Percentiles rank a stretch among this genome's conserved stretches.
These are phyloP conservation scores for Agonopterix alstromeriana DNA, from an alignment of 2,888 invertebrate genomes.

Conservation along the genomic window DNA sequence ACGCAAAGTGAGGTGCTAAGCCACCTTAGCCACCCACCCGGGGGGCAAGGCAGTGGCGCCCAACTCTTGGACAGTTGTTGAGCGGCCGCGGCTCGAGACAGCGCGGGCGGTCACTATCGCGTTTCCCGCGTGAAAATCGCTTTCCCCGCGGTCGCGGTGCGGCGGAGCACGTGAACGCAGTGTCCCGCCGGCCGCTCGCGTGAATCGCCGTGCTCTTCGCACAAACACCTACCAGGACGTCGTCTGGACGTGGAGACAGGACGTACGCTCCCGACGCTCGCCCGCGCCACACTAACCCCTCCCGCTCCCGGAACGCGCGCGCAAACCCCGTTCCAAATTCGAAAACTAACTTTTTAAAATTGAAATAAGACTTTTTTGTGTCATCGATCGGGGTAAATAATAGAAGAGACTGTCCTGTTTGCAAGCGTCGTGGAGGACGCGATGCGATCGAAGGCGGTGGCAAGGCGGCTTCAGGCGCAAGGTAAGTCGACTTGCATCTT, in stretches of 20 bases:
- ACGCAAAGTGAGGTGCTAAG: background rate
- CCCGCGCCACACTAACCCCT: constrained; percentile 49
- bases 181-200: constrained; percentile 73
- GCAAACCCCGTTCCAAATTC: constrained; percentile 28
- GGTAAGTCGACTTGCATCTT: constrained; percentile 61
- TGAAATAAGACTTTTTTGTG: constrained; percentile 12
- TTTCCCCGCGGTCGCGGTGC: constrained; percentile 63
- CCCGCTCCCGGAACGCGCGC: constrained; percentile 14
- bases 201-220: constrained; percentile 60
- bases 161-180: constrained; percentile 67
- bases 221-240: constrained; percentile 35
- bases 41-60: constrained; percentile 16
- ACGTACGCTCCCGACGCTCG: constrained; percentile 49
- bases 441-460: constrained; percentile 85
- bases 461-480: constrained; percentile 82
- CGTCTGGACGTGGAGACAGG: constrained; percentile 31
- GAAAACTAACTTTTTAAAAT: constrained; percentile 34
- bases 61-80: constrained; percentile 47
- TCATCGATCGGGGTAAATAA: constrained; percentile 54
- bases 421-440: constrained; percentile 41
- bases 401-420: constrained; percentile 45
- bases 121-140: constrained; percentile 73
- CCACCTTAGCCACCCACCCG: constrained; percentile 1
- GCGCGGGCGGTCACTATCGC: constrained; percentile 65
- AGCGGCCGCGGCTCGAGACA: constrained; percentile 59